Conservation (phyloP, 37 sponge, comb jelly and placozoan genomes). For the Eunapius fragilis region DNA sequence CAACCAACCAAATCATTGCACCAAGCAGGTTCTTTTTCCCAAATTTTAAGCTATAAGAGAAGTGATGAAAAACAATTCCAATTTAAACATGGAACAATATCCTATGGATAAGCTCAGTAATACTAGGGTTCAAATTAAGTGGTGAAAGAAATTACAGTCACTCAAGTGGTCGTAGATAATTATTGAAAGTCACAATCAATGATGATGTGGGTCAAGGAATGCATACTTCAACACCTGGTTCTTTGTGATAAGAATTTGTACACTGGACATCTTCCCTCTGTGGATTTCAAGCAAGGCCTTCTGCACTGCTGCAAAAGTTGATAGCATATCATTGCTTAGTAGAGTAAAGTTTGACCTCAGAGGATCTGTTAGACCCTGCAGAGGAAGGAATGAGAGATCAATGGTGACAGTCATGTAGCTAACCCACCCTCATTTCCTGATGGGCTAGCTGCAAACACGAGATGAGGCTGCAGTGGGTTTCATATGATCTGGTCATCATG, state of each 20-base stretch:
- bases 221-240: not conserved
- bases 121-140: no score
- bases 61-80: not conserved
- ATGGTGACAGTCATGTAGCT: not conserved
- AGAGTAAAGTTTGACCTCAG: not conserved
- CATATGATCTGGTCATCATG: slow-evolving; percentile 29
- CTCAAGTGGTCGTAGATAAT: no score
- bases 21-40: not conserved
- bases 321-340: not conserved
- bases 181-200: no score
- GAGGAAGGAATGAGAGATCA: not conserved
- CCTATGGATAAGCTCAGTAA: no score
- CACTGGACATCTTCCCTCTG: not conserved
- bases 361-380: not conserved
- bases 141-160: no score
- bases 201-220: no score
- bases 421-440: not conserved
- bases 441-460: slow-evolving; percentile 42
- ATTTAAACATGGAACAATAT: no score
- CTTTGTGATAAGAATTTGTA: not conserved
- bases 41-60: not conserved
- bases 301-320: not conserved
- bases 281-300: not conserved
- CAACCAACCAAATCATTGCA: slow-evolving; percentile 72
- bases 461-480: not conserved